A percentile compares a stretch with the other conserved stretches of the same genome.
These are phyloP conservation scores for Phaenicophaeus curvirostris DNA, from an alignment of 2,797 vertebrate genomes.

Conservation along the genomic window DNA sequence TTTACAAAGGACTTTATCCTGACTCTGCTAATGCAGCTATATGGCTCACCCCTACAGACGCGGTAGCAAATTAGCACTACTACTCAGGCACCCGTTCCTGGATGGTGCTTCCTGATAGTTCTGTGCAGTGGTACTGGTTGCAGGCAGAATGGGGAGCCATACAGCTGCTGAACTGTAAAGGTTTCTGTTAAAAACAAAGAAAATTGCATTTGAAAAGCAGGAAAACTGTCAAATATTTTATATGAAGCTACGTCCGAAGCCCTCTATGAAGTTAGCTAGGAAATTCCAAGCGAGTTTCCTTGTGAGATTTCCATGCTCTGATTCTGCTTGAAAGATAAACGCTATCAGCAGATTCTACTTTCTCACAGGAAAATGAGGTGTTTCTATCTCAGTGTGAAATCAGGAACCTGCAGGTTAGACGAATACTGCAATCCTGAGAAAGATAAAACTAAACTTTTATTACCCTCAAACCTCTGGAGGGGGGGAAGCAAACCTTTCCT, in stretches of 20 bases:
- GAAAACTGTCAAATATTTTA: neutral
- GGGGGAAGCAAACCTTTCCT: neutral
- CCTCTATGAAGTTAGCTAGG: neutral
- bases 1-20: neutral
- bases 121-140: neutral
- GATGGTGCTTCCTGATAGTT: neutral
- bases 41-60: neutral
- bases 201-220: neutral
- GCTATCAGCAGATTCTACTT: neutral
- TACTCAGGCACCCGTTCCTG: neutral
- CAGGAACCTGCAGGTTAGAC: neutral
- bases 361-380: neutral
- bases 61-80: neutral
- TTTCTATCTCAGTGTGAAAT: neutral
- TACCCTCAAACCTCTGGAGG: neutral
- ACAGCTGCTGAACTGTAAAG: neutral
- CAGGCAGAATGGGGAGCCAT: neutral
- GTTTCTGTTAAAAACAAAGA: neutral
- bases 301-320: neutral
- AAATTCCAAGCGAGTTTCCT: neutral
- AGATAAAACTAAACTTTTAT: neutral
- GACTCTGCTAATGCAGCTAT: neutral
- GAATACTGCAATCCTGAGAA: neutral
- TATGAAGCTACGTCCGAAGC: neutral
- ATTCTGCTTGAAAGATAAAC: neutral